These are phyloP conservation scores for Orchesella cincta DNA, from an alignment of 1,140 invertebrate species.

Conservation along the genomic window DNA sequence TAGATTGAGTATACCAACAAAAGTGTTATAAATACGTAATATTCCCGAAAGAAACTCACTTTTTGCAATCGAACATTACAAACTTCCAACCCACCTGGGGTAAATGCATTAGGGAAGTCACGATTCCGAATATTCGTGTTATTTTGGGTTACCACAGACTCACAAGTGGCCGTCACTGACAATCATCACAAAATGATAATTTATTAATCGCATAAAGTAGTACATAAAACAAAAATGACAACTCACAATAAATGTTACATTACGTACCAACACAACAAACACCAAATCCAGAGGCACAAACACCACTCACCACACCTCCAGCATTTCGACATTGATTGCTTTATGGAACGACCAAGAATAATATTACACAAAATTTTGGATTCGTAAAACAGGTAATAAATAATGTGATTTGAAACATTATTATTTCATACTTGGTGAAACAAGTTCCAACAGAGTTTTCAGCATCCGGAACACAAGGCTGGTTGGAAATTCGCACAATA, in stretches of 20 bases:
- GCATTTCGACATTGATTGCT: constrained; percentile 45
- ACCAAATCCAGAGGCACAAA: constrained; percentile 48
- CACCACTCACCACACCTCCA: constrained; percentile 41
- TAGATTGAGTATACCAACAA: neutral
- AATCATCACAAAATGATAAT: neutral
- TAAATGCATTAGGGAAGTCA: constrained; percentile 40
- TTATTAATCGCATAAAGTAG: neutral
- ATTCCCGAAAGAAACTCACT: constrained; percentile 23
- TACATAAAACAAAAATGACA: too few species aligned
- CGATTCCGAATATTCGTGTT: constrained; percentile 47
- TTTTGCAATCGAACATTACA: constrained; percentile 48
- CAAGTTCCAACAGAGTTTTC: constrained; percentile 41
- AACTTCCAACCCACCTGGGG: constrained; percentile 43
- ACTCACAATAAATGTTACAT: neutral
- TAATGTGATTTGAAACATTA: neutral
- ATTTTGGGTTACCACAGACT: constrained; percentile 40
- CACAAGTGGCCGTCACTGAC: constrained; percentile 45
- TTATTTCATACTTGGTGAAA: constrained; percentile 43
- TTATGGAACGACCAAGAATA: too few species aligned
- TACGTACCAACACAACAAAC: constrained; percentile 48
- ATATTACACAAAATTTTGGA: neutral
- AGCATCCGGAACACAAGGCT: constrained; percentile 43
- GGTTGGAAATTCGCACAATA: constrained; percentile 46
- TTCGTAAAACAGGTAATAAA: neutral
- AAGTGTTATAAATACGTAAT: neutral